Evolutionary conservation across 2,888 invertebrate genomes (phyloP), one percentile per base, ranked within the genome.

Genomic region (Ypsolopha sequella): DNA sequence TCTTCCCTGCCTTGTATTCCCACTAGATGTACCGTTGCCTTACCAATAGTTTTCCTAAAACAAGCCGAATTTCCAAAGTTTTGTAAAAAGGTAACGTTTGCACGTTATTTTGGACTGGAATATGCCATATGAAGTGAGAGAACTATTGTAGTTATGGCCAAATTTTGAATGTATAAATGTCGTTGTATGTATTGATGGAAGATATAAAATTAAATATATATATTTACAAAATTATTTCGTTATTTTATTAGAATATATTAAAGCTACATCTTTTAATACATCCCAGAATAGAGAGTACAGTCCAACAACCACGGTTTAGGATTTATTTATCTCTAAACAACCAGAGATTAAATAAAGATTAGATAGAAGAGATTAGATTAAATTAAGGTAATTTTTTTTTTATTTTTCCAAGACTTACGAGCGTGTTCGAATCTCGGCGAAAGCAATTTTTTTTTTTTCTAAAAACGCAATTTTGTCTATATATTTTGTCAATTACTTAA

Each of bases 151-250:
- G 68, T 71, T 72, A 72, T 71, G 76, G 80, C 76, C 74, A 80
- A 80, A 77, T 74, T 75, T 76, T 63, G 70, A 73, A 73, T 77
- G 76, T 79, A 62, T 81, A 76, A 73, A 70, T 81, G 78, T 85
- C 75, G 75, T 75, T 85, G 86, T 87, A 87, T 87, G 87, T 87
- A 87, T 87, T 85, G 86, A 87, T 87, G 87, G 86, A 87, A 82
- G 86, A 87, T 85, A 82, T 87, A 84, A 84, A 86, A 77, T 84
- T 84, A 85, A 87, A 85, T 80, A 85, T 87, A 86, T 86, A 87
- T 87, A 86, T 87, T 86, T 85, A 86, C 85, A 84, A 85, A 84
- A 85, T 77, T 64, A 78, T 54, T 63, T 57, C 61, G 69, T 67
- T 73, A 76, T 61, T 67, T 60, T 66, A 63, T 60, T 60, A 39